Conservation (phyloP, 2,113 vertebrate species). For the Lethenteron reissneri region DNA sequence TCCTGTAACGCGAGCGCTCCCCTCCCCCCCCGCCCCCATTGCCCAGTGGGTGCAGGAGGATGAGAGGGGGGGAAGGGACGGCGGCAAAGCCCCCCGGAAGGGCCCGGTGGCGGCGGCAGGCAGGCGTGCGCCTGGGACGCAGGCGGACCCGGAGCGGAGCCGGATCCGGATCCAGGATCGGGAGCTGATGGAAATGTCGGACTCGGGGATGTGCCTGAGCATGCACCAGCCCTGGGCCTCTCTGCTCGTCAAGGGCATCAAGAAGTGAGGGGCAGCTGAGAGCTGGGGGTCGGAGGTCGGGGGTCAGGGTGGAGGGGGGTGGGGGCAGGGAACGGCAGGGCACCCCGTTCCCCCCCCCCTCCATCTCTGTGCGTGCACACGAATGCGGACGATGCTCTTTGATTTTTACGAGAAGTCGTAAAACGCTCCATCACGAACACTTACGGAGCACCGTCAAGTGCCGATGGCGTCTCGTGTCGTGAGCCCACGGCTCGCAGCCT, state of each 20-base stretch:
- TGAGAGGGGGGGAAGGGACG: slow-evolving; percentile 22
- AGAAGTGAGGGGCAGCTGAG: slow-evolving; percentile 31
- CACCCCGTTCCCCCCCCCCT: no score
- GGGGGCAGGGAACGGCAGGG: no score
- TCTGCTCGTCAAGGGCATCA: slow-evolving; percentile 57
- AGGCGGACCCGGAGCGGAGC: slow-evolving; percentile 18
- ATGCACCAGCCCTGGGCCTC: slow-evolving; percentile 96
- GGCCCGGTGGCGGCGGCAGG: not conserved
- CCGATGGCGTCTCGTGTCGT: no score
- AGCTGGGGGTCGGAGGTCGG: no score
- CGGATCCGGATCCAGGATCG: slow-evolving; percentile 59
- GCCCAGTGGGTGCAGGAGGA: slow-evolving; percentile 39
- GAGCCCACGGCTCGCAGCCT: no score
- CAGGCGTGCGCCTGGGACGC: slow-evolving; percentile 7
- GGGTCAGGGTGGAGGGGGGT: no score
- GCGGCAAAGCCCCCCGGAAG: slow-evolving; percentile 19
- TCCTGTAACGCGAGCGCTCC: not conserved
- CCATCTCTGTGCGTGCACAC: no score
- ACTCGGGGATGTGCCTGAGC: slow-evolving; percentile 81
- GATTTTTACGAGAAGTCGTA: no score
- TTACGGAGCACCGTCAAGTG: no score
- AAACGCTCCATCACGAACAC: no score
- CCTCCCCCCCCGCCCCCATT: not conserved
- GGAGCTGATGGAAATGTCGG: slow-evolving; percentile 76
- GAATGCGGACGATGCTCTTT: no score